Evolutionary conservation across 2,797 vertebrate genomes (phyloP).

Genomic region (Falco columbarius): DNA sequence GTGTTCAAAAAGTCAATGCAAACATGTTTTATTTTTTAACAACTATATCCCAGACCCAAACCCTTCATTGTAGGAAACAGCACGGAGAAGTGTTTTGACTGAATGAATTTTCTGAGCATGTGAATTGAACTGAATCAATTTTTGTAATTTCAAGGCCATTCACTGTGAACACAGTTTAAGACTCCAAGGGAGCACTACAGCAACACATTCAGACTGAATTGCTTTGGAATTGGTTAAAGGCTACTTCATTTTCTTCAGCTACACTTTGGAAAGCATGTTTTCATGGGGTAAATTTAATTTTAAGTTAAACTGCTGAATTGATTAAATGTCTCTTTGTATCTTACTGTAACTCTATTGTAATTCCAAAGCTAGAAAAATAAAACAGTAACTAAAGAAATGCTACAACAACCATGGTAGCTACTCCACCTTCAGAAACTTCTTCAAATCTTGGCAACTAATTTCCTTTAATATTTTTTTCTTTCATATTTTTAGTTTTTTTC

Average conservation of each 20-base stretch:
- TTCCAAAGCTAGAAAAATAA: neutral
- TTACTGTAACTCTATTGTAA: neutral
- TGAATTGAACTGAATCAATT: slow-evolving; percentile 29
- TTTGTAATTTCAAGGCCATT: slow-evolving; percentile 38
- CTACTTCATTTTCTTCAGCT: slow-evolving; percentile 14
- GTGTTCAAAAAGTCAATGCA: neutral
- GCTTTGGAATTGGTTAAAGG: slow-evolving; percentile 31
- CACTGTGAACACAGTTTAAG: neutral
- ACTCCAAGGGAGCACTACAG: neutral
- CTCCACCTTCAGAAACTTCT: neutral
- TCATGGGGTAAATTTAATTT: slow-evolving; percentile 20
- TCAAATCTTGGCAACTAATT: neutral
- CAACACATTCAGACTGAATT: neutral
- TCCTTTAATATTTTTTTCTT: neutral
- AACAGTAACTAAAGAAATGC: neutral
- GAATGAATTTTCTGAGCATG: slow-evolving; percentile 5
- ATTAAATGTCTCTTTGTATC: slow-evolving; percentile 17
- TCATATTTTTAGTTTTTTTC: neutral
- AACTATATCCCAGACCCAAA: neutral
- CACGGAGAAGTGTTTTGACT: neutral
- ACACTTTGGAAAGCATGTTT: neutral
- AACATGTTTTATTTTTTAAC: neutral
- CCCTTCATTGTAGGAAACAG: neutral
- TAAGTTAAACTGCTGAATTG: neutral
- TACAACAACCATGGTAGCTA: neutral